Base-by-base conservation (phyloP, 2,888 invertebrate species). In the Desoria tigrina region DNA sequence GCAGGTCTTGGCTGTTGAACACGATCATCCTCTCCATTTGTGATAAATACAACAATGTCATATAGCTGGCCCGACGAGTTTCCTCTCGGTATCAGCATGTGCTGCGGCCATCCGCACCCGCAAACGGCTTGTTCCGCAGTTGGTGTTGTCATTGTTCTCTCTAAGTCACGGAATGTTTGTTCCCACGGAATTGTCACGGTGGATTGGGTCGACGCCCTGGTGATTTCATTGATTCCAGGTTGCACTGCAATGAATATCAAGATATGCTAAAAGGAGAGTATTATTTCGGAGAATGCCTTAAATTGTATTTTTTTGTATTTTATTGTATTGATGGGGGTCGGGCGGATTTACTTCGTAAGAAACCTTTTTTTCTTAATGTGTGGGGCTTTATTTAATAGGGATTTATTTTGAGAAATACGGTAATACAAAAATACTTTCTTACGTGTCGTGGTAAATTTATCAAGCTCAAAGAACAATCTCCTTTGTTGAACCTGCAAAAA, bases 81-180 rank as follows among this genome's bases (percentile, higher is more conserved):
- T 1, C 91, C 91, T 80, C 86, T 88, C 0, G 91, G 89, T 39
- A 90, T 74, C 6, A 92, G 83, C 86, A 92, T 84, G 79, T 92
- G 90, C 68, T 90, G 87, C 0, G 92, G 92, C 91, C 92, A 91
- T 60, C 92, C 91, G 77, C 92, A 93, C 67, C 92, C 92, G 81
- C 92, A 93, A 84, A 89, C 90, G 21, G 65, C 45, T 26, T 60
- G 62, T 32, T 45, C 60, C 18, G 26, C 26, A 7, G 81, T 89
- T 88, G 81, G 89, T 89, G 73, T 83, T 82, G 9, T 80, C 81
- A 63, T 82, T 74, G 0, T 81, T 81, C 0, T 84, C 80, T 2
- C 61, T 66, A 16, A 53, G 23, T 72, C 72, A 16, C 89, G 86
- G 86, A 90, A 93, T 1, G 90, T 90, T 68, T 88, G 84, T 79